phyloP scores from a whole-genome alignment of 2,888 invertebrate species.

The Plemyria rubiginata region DNA sequence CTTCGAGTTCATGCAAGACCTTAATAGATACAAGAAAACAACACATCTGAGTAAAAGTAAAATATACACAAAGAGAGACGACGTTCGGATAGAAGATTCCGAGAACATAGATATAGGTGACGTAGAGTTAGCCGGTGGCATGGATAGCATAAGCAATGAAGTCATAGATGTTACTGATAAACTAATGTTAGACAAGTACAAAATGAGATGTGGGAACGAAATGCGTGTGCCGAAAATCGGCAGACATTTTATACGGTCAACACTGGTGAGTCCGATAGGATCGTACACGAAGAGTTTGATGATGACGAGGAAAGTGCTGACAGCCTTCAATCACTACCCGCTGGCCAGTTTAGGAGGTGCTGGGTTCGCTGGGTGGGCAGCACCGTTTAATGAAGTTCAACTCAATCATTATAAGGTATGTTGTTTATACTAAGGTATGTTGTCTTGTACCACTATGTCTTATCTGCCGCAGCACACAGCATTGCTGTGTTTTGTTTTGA shows the following conservation, averaged over 20 bases:
- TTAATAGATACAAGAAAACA: constrained; percentile 54
- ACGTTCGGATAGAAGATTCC: constrained; percentile 64
- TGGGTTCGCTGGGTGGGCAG: constrained; percentile 82
- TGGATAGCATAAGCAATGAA: constrained; percentile 57
- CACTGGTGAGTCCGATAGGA: constrained; percentile 85
- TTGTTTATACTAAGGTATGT: background rate
- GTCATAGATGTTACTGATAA: constrained; percentile 57
- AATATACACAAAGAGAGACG: constrained; percentile 72
- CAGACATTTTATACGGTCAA: constrained; percentile 81
- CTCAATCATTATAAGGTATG: constrained; percentile 88
- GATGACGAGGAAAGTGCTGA: constrained; percentile 86
- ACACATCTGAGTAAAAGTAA: constrained; percentile 53
- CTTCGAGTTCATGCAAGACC: constrained; percentile 82
- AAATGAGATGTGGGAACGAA: constrained; percentile 59
- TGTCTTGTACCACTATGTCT: background rate
- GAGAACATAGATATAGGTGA: constrained; percentile 58
- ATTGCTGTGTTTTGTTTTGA: no score
- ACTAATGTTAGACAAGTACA: constrained; percentile 47
- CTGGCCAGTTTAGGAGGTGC: constrained; percentile 85
- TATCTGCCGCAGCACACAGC: no score
- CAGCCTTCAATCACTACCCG: constrained; percentile 91
- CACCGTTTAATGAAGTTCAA: constrained; percentile 85
- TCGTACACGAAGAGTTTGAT: constrained; percentile 90
- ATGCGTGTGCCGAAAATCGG: constrained; percentile 73
- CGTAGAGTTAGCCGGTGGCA: constrained; percentile 63